Percentiles rank a stretch among this genome's conserved stretches.
Evolutionary conservation across 2,888 invertebrate genomes (phyloP).

Genomic region (Aporophyla nigra): DNA sequence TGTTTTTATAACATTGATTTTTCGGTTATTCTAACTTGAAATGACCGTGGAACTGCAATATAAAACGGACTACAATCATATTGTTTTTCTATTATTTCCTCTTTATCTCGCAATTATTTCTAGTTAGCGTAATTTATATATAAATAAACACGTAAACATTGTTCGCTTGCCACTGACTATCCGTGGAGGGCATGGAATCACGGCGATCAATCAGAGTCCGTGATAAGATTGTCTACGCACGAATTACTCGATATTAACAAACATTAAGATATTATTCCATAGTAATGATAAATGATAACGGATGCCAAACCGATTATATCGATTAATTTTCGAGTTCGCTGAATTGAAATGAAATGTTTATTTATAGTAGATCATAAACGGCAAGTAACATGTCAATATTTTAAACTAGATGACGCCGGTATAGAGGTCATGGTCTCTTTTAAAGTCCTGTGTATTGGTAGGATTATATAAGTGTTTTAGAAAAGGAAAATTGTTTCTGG

Average conservation of each 20-base stretch:
- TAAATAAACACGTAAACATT: conserved; percentile 33
- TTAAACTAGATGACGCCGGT: too few relatives aligned
- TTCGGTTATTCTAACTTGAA: conserved; percentile 8
- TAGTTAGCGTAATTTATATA: conserved; percentile 33
- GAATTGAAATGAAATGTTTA: too few relatives aligned
- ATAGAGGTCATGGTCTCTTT: too few relatives aligned
- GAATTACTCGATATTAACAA: conserved; percentile 61
- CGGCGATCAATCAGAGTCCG: conserved; percentile 57
- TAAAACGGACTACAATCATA: neutral
- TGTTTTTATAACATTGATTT: neutral
- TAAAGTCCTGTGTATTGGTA: too few relatives aligned
- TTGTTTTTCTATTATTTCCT: conserved; percentile 14
- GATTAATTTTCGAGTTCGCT: conserved; percentile 24
- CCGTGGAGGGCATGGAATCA: conserved; percentile 57
- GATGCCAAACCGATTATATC: conserved; percentile 23
- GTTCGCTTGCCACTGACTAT: neutral
- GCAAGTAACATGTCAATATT: too few relatives aligned
- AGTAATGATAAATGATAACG: conserved; percentile 32
- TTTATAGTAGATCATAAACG: too few relatives aligned
- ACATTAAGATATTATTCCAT: conserved; percentile 51
- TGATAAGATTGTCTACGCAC: conserved; percentile 63
- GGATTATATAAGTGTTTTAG: too few relatives aligned
- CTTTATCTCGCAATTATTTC: neutral
- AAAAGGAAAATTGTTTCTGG: too few relatives aligned
- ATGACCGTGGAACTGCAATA: neutral